Base-by-base conservation (phyloP, 2,888 invertebrate genomes). In the Lingula anatina region DNA sequence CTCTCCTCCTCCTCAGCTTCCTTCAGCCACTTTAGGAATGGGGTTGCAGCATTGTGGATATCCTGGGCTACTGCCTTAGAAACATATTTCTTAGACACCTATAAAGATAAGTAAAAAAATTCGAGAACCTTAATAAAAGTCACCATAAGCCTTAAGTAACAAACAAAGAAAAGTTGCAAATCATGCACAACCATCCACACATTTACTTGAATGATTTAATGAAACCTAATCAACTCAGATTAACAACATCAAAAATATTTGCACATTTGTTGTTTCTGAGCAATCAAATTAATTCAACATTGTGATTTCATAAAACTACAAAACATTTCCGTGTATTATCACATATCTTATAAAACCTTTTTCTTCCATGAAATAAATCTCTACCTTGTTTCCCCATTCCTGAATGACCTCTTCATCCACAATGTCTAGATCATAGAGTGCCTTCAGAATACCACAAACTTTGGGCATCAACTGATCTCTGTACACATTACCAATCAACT, bases 311-410 rank as follows among this genome's bases (percentile, higher is more conserved):
- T n/a, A n/a, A n/a, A n/a, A n/a, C n/a, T n/a, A n/a, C n/a, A n/a
- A n/a, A n/a, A n/a, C n/a, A n/a, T n/a, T n/a, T n/a, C n/a, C n/a
- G n/a, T n/a, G n/a, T n/a, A n/a, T n/a, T n/a, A n/a, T n/a, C n/a
- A n/a, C n/a, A n/a, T n/a, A n/a, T n/a, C n/a, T n/a, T n/a, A n/a
- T n/a, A n/a, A n/a, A n/a, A n/a, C n/a, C n/a, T n/a, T n/a, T n/a
- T n/a, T n/a, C n/a, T n/a, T n/a, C n/a, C n/a, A n/a, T n/a, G n/a
- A n/a, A n/a, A n/a, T n/a, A n/a, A n/a, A n/a, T n/a, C n/a, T n/a
- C n/a, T 46, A 92, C 89, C 83, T 95, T 97, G 64, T 87, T 88
- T 7, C 88, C 87, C 99, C 99, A 99, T 59, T 96, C 95, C 55
- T 97, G 80, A 62, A 99, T 82, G 42, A 89, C 87, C 72, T 90